These are phyloP conservation scores for Caradrina kadenii DNA, from an alignment of 2,888 invertebrate genomes.

Conservation along the genomic window DNA sequence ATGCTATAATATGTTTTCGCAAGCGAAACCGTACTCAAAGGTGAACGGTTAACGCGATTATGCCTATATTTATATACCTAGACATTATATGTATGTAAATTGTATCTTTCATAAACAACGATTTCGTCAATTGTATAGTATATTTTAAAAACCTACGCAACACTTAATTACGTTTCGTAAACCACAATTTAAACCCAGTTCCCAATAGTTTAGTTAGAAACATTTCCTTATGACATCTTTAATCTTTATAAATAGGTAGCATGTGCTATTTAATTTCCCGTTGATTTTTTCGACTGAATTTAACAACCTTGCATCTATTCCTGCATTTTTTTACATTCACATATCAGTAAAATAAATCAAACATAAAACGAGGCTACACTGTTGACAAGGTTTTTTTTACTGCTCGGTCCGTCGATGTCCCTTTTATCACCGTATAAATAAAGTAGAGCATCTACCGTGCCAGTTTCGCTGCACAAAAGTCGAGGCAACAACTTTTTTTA, in stretches of 20 bases:
- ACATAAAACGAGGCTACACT: slow-evolving; percentile 32
- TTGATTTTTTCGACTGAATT: slow-evolving; percentile 24
- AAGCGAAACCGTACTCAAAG: slow-evolving; percentile 29
- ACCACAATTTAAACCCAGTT: slow-evolving; percentile 18
- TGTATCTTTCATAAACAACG: slow-evolving; percentile 33
- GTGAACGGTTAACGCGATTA: slow-evolving; percentile 25
- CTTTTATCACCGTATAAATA: slow-evolving; percentile 55
- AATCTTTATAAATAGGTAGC: slow-evolving; percentile 44
- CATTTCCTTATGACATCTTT: slow-evolving; percentile 36
- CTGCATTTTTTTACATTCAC: slow-evolving; percentile 18
- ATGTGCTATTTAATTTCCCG: slow-evolving; percentile 31
- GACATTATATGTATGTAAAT: background rate
- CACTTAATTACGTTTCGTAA: slow-evolving; percentile 23
- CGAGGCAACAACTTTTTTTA: slow-evolving; percentile 88
- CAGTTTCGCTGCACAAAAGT: slow-evolving; percentile 74
- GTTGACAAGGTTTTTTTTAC: slow-evolving; percentile 48
- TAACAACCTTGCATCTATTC: slow-evolving; percentile 30
- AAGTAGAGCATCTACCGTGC: slow-evolving; percentile 81
- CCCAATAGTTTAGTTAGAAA: slow-evolving; percentile 2
- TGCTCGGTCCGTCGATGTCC: slow-evolving; percentile 38
- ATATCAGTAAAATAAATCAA: slow-evolving; percentile 48
- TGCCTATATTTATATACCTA: background rate
- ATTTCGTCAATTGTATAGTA: slow-evolving; percentile 30
- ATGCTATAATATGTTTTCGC: slow-evolving; percentile 24
- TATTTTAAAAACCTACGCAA: slow-evolving; percentile 34